Evolutionary conservation across 2,797 vertebrate species (phyloP).

Genomic region (Onychomys leucogaster): DNA sequence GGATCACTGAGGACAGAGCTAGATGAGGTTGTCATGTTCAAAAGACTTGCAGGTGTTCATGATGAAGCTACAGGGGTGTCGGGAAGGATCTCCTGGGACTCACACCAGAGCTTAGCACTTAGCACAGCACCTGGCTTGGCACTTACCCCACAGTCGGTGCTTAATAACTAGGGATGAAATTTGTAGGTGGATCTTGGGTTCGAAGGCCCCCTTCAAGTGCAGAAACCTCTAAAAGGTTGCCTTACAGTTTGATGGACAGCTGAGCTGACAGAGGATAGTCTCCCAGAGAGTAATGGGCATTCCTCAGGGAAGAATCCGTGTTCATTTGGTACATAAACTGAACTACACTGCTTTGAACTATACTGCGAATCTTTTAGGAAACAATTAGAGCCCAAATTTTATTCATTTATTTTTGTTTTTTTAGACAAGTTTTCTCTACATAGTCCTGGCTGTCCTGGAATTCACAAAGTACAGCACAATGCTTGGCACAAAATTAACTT

Average conservation of each 20-base stretch:
- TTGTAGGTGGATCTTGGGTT: not conserved
- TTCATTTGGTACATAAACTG: not conserved
- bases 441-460: not conserved
- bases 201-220: not conserved
- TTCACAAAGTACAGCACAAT: not conserved
- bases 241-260: not conserved
- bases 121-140: not conserved
- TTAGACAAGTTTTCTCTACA: not conserved
- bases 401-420: not conserved
- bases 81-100: not conserved
- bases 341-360: too few relatives aligned
- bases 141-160: not conserved
- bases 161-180: not conserved
- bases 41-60: not conserved
- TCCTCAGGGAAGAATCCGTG: not conserved
- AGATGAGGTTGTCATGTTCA: not conserved
- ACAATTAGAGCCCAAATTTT: not conserved
- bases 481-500: not conserved
- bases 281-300: not conserved
- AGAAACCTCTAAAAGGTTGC: not conserved
- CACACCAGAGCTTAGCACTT: not conserved
- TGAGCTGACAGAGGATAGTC: not conserved
- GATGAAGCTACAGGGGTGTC: not conserved
- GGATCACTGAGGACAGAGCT: too few relatives aligned
- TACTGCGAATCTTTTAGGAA: not conserved